Percentiles rank a stretch among this genome's conserved stretches.
Evolutionary conservation across 2,888 invertebrate species (phyloP).

Genomic region (Coleophora deauratella): DNA sequence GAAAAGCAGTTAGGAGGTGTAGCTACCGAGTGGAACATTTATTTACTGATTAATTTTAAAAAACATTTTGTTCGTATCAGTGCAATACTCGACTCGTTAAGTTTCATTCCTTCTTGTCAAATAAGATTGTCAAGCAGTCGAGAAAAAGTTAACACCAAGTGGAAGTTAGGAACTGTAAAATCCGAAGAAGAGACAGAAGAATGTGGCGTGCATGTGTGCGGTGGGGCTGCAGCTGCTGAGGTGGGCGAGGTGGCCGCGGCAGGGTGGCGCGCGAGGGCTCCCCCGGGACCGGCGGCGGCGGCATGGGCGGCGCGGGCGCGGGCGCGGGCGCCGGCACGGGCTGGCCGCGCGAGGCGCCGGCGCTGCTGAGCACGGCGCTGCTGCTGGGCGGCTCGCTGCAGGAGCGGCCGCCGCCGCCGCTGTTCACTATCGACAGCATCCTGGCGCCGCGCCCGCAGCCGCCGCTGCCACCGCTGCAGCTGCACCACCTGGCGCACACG

Average conservation of each 20-base stretch:
- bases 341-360: slow-evolving; percentile 60
- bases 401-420: slow-evolving; percentile 67
- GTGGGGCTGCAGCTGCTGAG: slow-evolving; percentile 11
- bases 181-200: too few species aligned
- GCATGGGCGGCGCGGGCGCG: slow-evolving; percentile 36
- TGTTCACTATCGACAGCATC: slow-evolving; percentile 92
- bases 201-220: background rate
- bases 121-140: too few species aligned
- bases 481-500: slow-evolving; percentile 76
- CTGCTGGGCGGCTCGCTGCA: slow-evolving; percentile 65
- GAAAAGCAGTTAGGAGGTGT: too few species aligned
- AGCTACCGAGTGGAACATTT: too few species aligned
- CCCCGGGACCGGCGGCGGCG: slow-evolving; percentile 25
- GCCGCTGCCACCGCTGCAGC: slow-evolving; percentile 69
- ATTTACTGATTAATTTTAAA: too few species aligned
- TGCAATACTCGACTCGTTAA: too few species aligned
- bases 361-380: slow-evolving; percentile 67
- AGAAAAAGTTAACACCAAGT: too few species aligned
- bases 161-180: too few species aligned
- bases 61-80: too few species aligned
- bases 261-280: slow-evolving; percentile 41
- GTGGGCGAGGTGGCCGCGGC: slow-evolving; percentile 23
- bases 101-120: too few species aligned
- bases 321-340: slow-evolving; percentile 48
- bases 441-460: slow-evolving; percentile 81